These are phyloP conservation scores for Drosophila asahinai DNA, from an alignment of 1,140 invertebrate species.

Conservation along the genomic window DNA sequence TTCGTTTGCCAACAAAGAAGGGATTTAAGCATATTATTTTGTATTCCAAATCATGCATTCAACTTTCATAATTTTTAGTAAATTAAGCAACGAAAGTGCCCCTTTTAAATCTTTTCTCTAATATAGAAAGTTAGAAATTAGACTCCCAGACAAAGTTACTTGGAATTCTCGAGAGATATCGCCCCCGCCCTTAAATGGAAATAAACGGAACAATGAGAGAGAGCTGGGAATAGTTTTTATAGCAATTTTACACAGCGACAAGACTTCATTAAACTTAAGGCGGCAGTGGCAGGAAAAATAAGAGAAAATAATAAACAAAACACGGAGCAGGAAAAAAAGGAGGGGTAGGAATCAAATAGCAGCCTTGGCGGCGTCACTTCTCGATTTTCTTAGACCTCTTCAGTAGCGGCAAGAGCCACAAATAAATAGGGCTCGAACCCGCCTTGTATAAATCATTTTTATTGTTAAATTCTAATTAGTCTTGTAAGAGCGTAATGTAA, in stretches of 20 bases:
- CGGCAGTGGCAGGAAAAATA: slow-evolving; percentile 35
- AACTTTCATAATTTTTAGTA: not conserved
- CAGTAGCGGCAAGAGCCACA: slow-evolving; percentile 22
- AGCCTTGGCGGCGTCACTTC: not conserved
- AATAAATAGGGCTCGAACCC: slow-evolving; percentile 18
- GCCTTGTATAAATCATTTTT: slow-evolving; percentile 77
- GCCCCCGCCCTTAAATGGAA: slow-evolving; percentile 3
- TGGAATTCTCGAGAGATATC: not conserved
- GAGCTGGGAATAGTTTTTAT: slow-evolving; percentile 72
- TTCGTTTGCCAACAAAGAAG: not conserved
- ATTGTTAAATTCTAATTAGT: slow-evolving; percentile 72
- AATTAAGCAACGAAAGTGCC: not conserved
- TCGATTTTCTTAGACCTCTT: slow-evolving; percentile 31
- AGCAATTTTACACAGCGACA: slow-evolving; percentile 81
- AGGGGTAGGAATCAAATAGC: slow-evolving; percentile 33
- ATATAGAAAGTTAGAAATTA: not conserved
- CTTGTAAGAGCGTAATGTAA: slow-evolving; percentile 58
- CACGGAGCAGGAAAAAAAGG: not conserved
- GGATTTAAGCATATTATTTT: not conserved
- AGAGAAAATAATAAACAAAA: too few relatives aligned
- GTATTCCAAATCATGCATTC: not conserved
- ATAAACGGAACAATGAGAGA: slow-evolving; percentile 32
- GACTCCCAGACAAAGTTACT: not conserved
- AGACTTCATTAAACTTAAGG: slow-evolving; percentile 80
- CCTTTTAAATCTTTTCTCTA: not conserved